Evolutionary conservation across 2,888 invertebrate species (phyloP).

Genomic region (Hydrotaea cyrtoneurina): DNA sequence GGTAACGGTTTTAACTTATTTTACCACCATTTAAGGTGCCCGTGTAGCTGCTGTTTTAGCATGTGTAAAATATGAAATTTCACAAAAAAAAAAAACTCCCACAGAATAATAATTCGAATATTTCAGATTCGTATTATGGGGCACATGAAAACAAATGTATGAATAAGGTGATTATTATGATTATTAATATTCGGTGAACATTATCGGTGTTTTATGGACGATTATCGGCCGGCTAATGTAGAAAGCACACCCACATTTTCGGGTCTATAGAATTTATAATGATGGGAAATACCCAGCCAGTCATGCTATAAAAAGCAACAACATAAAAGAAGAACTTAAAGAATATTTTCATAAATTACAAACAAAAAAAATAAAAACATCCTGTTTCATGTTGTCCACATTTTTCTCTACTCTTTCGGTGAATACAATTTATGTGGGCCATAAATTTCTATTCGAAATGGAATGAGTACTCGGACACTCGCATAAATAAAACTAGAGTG

Average conservation of each 20-base stretch:
- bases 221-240: not conserved
- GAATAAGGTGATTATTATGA: conserved; percentile 45
- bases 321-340: not conserved
- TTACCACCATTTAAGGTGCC: conserved; percentile 3
- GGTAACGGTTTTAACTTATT: conserved; percentile 29
- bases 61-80: conserved; percentile 47
- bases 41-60: conserved; percentile 18
- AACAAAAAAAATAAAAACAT: conserved; percentile 8
- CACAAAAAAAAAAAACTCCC: not conserved
- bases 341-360: not conserved
- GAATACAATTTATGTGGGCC: conserved; percentile 38
- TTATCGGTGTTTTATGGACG: not conserved
- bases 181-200: conserved; percentile 25
- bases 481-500: conserved; percentile 19
- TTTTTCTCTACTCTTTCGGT: not conserved
- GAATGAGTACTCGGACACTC: not conserved
- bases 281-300: conserved; percentile 33
- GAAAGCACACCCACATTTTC: conserved; percentile 35
- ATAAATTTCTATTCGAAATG: conserved; percentile 25
- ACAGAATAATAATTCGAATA: not conserved
- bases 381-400: conserved; percentile 30
- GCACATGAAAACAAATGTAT: conserved; percentile 32
- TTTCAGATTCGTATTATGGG: no score
- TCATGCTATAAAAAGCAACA: not conserved
- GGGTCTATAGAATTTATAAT: conserved; percentile 21